phyloP scores from a whole-genome alignment of 2,113 vertebrate genomes.

The Gymnorhina tibicen region DNA sequence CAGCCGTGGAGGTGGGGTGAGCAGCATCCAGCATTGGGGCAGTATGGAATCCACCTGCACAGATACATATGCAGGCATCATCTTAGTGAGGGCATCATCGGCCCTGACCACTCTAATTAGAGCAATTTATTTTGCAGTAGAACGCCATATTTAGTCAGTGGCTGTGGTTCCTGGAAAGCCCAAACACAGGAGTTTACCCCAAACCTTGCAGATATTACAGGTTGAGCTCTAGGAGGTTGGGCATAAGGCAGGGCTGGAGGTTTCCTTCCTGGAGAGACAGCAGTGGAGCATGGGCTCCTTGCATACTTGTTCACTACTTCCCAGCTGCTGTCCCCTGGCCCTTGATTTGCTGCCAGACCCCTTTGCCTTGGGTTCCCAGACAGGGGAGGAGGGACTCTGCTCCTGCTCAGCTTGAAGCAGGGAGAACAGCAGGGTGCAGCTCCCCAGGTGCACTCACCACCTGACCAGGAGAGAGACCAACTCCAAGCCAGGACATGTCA shows the following conservation, averaged over 20 bases:
- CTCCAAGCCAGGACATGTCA: not conserved
- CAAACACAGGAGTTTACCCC: accelerated
- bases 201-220: not conserved
- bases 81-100: accelerated
- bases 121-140: not conserved
- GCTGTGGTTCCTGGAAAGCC: not conserved
- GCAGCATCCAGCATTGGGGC: not conserved
- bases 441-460: not conserved
- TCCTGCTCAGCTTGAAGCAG: not conserved
- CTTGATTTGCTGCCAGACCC: not conserved
- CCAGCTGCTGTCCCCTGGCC: accelerated
- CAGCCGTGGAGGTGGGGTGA: not conserved
- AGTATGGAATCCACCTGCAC: not conserved
- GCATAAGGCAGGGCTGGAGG: not conserved
- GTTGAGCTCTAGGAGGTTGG: not conserved
- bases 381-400: not conserved
- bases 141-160: accelerated
- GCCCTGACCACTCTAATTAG: not conserved
- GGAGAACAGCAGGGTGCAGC: not conserved
- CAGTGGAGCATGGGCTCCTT: not conserved
- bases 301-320: not conserved
- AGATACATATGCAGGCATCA: not conserved
- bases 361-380: not conserved
- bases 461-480: not conserved
- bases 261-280: not conserved